These are phyloP conservation scores for Anoplophora glabripennis DNA, from an alignment of 1,140 invertebrate genomes.

Conservation along the genomic window DNA sequence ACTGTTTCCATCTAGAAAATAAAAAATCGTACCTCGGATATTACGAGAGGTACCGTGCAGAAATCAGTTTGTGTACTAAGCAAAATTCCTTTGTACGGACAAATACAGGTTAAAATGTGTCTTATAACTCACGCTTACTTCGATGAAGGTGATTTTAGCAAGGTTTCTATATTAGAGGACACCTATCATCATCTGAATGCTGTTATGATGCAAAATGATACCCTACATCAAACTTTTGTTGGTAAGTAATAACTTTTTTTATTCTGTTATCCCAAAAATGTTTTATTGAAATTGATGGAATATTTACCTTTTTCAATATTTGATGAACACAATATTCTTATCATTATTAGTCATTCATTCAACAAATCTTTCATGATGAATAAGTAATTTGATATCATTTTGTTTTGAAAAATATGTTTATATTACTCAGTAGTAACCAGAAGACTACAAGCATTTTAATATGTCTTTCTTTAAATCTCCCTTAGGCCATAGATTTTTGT, in stretches of 20 bases:
- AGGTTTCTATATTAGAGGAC: slow-evolving; percentile 86
- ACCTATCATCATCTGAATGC: slow-evolving; percentile 90
- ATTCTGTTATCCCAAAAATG: too few relatives aligned
- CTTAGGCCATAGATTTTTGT: neutral
- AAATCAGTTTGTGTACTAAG: slow-evolving; percentile 92
- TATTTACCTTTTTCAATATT: too few relatives aligned
- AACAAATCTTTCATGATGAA: too few relatives aligned
- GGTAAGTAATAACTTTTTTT: slow-evolving; percentile 55
- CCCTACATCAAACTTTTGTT: slow-evolving; percentile 73
- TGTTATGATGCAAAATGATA: slow-evolving; percentile 71
- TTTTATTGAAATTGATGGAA: too few relatives aligned
- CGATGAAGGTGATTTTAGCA: slow-evolving; percentile 89
- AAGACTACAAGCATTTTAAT: too few relatives aligned
- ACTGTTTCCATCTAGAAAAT: slow-evolving; percentile 68
- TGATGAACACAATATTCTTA: too few relatives aligned
- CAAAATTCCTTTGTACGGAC: slow-evolving; percentile 82
- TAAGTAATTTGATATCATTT: too few relatives aligned
- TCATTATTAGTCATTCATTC: neutral
- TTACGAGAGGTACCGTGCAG: slow-evolving; percentile 92
- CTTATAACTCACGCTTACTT: slow-evolving; percentile 97
- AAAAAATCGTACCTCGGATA: slow-evolving; percentile 91
- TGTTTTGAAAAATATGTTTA: too few relatives aligned
- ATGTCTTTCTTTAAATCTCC: neutral
- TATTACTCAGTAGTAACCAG: too few relatives aligned
- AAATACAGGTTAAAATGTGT: slow-evolving; percentile 92